Conservation (phyloP, 2,113 vertebrate species). For the Serilophus lunatus region DNA sequence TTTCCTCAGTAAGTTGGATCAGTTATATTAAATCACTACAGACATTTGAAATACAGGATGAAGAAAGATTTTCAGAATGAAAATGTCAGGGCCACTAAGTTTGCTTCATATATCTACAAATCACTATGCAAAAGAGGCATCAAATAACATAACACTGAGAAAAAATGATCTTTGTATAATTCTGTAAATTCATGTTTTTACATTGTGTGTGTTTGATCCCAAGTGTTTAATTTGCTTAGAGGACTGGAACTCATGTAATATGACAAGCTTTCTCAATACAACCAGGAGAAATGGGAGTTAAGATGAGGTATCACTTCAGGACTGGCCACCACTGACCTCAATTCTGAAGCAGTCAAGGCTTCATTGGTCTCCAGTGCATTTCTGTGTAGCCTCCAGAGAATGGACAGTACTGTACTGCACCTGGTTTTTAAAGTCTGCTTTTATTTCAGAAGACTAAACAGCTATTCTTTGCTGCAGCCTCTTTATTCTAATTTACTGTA, state of each 20-base stretch:
- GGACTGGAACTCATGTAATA: not conserved
- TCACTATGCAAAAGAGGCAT: not conserved
- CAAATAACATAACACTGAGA: not conserved
- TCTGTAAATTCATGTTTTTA: not conserved
- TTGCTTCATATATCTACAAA: not conserved
- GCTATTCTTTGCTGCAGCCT: not conserved
- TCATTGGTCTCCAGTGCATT: not conserved
- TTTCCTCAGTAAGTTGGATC: not conserved
- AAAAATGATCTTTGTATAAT: not conserved
- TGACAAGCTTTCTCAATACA: not conserved
- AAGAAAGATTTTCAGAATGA: not conserved
- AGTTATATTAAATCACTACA: not conserved
- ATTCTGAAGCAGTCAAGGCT: not conserved
- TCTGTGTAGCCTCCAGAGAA: not conserved
- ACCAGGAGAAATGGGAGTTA: not conserved
- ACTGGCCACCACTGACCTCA: not conserved
- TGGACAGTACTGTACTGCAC: not conserved
- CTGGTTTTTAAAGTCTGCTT: not conserved
- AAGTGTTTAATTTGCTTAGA: not conserved
- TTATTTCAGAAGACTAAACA: not conserved
- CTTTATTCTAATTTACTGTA: not conserved
- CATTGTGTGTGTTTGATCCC: not conserved
- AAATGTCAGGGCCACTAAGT: not conserved
- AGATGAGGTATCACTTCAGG: not conserved
- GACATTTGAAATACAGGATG: not conserved